phyloP scores from a whole-genome alignment of 2,888 invertebrate species.

The Brenthis daphne region DNA sequence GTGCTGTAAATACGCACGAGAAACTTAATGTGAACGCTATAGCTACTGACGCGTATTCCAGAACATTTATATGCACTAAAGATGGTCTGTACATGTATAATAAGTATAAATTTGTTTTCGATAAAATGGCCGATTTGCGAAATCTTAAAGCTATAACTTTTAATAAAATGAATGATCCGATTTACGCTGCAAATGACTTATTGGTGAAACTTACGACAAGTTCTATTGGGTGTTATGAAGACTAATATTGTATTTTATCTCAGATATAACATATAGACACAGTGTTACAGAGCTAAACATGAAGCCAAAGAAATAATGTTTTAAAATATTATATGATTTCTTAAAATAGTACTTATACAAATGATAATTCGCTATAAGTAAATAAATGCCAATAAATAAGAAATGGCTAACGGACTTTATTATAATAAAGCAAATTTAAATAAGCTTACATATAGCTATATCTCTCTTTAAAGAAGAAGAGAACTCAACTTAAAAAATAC shows the following conservation, averaged over 20 bases:
- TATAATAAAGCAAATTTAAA: no score
- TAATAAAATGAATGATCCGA: slow-evolving; percentile 57
- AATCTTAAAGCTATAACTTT: slow-evolving; percentile 62
- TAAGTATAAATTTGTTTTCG: slow-evolving; percentile 68
- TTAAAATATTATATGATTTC: no score
- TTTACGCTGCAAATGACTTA: slow-evolving; percentile 62
- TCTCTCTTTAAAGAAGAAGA: no score
- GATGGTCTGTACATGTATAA: slow-evolving; percentile 66
- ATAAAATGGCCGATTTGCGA: slow-evolving; percentile 57
- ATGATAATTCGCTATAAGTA: no score
- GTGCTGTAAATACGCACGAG: slow-evolving; percentile 60
- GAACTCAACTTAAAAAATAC: no score
- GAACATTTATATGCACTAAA: slow-evolving; percentile 55
- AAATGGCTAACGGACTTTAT: no score
- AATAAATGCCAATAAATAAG: no score
- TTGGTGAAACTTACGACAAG: slow-evolving; percentile 58
- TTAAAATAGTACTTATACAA: no score
- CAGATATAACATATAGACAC: neutral
- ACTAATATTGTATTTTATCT: slow-evolving; percentile 37
- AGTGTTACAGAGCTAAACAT: neutral
- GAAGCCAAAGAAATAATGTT: no score
- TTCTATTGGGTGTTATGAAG: slow-evolving; percentile 52
- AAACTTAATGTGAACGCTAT: slow-evolving; percentile 52
- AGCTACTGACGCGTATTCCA: slow-evolving; percentile 55
- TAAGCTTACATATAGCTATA: no score